Evolutionary conservation across 2,797 vertebrate species (phyloP).

Genomic region (Periparus ater): DNA sequence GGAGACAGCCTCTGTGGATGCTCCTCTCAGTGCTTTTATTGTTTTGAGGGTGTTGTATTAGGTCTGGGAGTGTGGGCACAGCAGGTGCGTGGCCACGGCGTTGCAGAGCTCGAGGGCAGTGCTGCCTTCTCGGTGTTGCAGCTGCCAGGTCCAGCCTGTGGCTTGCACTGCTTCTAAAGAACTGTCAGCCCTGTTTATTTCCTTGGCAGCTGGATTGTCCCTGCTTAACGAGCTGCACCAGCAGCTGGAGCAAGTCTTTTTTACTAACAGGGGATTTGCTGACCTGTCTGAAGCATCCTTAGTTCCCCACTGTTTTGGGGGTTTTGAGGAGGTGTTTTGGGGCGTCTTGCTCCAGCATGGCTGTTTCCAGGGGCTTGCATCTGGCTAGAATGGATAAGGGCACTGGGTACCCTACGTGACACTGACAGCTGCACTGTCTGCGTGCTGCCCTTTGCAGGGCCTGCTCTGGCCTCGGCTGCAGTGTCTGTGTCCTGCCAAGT

Average conservation of each 20-base stretch:
- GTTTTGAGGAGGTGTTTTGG: background rate
- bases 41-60: background rate
- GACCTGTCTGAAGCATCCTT: background rate
- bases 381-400: background rate
- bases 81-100: fast-evolving
- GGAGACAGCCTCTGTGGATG: background rate
- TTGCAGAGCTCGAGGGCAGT: background rate
- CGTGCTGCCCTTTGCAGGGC: background rate
- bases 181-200: background rate
- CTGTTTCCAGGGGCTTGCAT: background rate
- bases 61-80: background rate
- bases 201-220: background rate
- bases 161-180: background rate
- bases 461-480: background rate
- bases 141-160: fast-evolving
- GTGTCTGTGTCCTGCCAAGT: background rate
- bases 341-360: background rate
- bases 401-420: background rate
- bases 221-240: background rate
- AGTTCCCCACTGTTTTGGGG: fast-evolving
- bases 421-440: background rate
- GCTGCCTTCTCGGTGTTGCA: background rate
- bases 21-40: background rate
- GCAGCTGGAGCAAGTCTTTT: background rate
- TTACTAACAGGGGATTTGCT: background rate